phyloP scores from a whole-genome alignment of 2,888 invertebrate genomes.

The Anaspis maculata region DNA sequence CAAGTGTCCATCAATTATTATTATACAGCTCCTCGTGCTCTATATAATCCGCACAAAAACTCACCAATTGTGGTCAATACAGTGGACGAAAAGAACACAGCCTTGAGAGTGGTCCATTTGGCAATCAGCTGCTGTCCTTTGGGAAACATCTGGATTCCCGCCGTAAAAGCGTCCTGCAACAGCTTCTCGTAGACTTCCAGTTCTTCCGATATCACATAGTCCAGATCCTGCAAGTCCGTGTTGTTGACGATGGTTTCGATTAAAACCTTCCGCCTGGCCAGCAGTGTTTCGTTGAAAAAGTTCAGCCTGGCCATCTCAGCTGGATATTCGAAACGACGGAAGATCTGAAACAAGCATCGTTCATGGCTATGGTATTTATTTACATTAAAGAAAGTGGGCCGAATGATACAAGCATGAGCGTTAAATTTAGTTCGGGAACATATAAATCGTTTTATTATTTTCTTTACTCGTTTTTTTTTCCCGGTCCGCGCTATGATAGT shows the following conservation, averaged over 20 bases:
- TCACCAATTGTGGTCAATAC: slow-evolving; percentile 86
- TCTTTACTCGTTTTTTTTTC: no score
- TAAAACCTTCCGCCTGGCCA: slow-evolving; percentile 49
- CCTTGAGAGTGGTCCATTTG: slow-evolving; percentile 76
- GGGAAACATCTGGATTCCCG: slow-evolving; percentile 43
- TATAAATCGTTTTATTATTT: slow-evolving; percentile 8
- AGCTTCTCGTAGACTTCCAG: slow-evolving; percentile 50
- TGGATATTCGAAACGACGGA: slow-evolving; percentile 69
- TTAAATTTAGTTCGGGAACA: slow-evolving; percentile 8
- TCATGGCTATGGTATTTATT: no score
- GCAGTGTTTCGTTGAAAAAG: slow-evolving; percentile 36
- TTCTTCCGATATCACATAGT: slow-evolving; percentile 48
- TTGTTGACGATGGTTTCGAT: slow-evolving; percentile 53
- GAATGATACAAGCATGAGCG: slow-evolving; percentile 6
- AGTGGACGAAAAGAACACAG: slow-evolving; percentile 84
- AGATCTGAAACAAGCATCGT: slow-evolving; percentile 52
- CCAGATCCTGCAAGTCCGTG: slow-evolving; percentile 42
- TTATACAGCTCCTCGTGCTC: no score
- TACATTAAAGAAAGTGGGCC: slow-evolving; percentile 7
- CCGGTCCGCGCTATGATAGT: no score
- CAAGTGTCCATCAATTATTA: no score
- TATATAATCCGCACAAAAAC: no score
- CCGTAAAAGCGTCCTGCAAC: slow-evolving; percentile 64
- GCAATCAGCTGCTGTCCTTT: slow-evolving; percentile 38
- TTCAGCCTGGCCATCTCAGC: slow-evolving; percentile 61